Evolutionary conservation across 2,113 vertebrate species (phyloP), one percentile per base, ranked within the genome.

Genomic region (Gadus chalcogrammus): DNA sequence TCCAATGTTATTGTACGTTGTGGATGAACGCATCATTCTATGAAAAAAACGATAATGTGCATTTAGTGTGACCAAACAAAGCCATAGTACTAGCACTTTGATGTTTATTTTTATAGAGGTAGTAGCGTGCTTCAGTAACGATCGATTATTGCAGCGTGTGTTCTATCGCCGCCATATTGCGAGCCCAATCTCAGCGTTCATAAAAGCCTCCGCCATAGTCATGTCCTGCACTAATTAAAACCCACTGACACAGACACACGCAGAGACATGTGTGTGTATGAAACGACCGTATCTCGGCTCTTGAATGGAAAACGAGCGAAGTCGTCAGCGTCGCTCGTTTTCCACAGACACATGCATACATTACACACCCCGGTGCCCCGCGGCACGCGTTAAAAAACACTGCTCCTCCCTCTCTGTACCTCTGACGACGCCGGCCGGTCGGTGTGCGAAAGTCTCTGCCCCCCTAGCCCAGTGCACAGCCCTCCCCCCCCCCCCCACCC

Each of bases 401-500:
- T 18, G n/a, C 61, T 67, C 72, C 24, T 55, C 84, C 74, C 67
- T 75, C 70, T 48, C 38, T 85, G 82, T 88, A 86, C 70, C 80
- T 88, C 82, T 75, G 77, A 80, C 42, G 42, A 48, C 7, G 42
- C 42, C 42, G 42, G 69, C 69, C 70, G 87, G 88, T 74, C 79
- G 31, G 83, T 89, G 90, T 76, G 85, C 69, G 61, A 90, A 90
- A 83, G 90, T 92, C 87, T 92, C 82, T 91, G 92, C 90, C 89
- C 89, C 91, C 89, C 88, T 91, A 86, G 81, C 90, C 92, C 92
- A 91, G 91, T 92, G 85, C 78, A 77, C 80, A 24, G 2, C 22
- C 22, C 22, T 24, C 81, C 87, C 90, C 89, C 87, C 78, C 69
- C 70, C 31, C 68, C 56, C 61, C 68, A 56, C 62, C 55, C 69